phyloP scores from a whole-genome alignment of 2,113 vertebrate species.

The Xenotilapia longispinis region DNA sequence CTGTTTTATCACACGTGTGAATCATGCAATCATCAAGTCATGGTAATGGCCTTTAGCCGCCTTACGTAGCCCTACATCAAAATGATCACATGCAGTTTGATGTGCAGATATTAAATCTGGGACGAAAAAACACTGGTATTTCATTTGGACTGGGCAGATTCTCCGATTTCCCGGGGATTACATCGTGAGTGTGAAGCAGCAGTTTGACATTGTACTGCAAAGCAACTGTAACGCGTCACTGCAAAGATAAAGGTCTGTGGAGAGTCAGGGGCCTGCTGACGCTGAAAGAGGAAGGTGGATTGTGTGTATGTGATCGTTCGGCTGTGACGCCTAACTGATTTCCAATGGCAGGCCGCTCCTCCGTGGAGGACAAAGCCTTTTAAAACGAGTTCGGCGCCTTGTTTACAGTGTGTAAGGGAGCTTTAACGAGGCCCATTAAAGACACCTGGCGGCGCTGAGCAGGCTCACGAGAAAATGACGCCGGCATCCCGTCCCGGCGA shows the following conservation, averaged over 20 bases:
- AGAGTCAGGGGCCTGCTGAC: not conserved
- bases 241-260: not conserved
- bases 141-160: not conserved
- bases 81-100: not conserved
- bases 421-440: not conserved
- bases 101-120: not conserved
- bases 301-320: not conserved
- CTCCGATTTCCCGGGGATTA: not conserved
- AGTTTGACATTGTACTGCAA: not conserved
- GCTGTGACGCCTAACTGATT: not conserved
- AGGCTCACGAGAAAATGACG: not conserved
- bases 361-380: not conserved
- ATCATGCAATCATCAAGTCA: not conserved
- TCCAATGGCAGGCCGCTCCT: not conserved
- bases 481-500: not conserved
- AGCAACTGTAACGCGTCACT: not conserved
- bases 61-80: not conserved
- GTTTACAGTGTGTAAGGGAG: not conserved
- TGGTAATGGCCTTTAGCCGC: not conserved
- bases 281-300: not conserved
- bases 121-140: not conserved
- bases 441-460: not conserved
- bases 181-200: not conserved
- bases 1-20: not conserved
- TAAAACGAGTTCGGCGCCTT: not conserved